phyloP scores from a whole-genome alignment of 1,140 invertebrate species.

The Drosophila oshimai region DNA sequence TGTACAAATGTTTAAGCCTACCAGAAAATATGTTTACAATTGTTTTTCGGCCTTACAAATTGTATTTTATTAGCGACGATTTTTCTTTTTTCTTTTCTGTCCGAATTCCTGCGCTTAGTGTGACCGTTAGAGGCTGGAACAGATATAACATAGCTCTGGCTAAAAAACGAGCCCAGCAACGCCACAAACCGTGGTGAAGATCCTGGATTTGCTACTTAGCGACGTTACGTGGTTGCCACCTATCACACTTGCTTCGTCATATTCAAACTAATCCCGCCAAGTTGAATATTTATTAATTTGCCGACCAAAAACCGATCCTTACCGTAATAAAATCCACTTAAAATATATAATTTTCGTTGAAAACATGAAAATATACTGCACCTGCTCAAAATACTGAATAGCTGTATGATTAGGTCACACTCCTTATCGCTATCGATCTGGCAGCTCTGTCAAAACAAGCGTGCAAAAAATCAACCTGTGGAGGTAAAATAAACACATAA shows the following conservation, averaged over 20 bases:
- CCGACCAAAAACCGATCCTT: too few relatives aligned
- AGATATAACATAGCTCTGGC: too few relatives aligned
- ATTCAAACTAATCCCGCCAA: too few relatives aligned
- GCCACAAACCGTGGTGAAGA: too few relatives aligned
- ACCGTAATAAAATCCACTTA: too few relatives aligned
- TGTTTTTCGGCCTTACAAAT: conserved; percentile 23
- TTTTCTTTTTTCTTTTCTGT: not conserved
- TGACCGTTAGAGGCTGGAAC: too few relatives aligned
- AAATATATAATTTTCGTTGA: too few relatives aligned
- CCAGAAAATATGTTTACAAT: conserved; percentile 24
- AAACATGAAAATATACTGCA: not conserved
- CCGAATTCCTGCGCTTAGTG: conserved; percentile 1
- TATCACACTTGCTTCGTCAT: too few relatives aligned
- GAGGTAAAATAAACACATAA: not conserved
- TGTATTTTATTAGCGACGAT: conserved; percentile 8
- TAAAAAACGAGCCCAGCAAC: too few relatives aligned
- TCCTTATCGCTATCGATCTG: not conserved
- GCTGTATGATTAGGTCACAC: not conserved
- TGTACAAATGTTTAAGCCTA: conserved; percentile 13
- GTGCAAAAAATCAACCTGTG: conserved; percentile 23
- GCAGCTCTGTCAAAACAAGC: conserved; percentile 42
- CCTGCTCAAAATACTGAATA: not conserved
- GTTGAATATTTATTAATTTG: too few relatives aligned
- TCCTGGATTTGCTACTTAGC: too few relatives aligned
- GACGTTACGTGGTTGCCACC: too few relatives aligned